phyloP scores from a whole-genome alignment of 2,888 invertebrate species.

The Meiosimyza decipiens region DNA sequence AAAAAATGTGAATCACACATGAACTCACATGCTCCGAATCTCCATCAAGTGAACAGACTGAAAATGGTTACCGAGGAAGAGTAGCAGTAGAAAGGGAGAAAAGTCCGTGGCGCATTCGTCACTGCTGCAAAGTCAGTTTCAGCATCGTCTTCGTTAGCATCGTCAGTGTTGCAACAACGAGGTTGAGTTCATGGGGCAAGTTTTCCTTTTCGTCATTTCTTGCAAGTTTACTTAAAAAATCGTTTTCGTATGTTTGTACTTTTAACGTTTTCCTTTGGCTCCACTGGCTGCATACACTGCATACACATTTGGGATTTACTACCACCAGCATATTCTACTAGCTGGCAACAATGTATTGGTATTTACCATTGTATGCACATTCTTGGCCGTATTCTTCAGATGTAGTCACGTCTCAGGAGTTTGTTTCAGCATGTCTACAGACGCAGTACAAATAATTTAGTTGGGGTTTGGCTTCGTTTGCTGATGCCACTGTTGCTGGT shows the following conservation, averaged over 20 bases:
- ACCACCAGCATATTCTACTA: not conserved
- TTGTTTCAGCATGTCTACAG: constrained; percentile 15
- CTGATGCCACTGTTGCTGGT: too few species aligned
- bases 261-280: not conserved
- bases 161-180: not conserved
- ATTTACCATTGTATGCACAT: constrained; percentile 23
- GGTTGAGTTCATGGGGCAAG: not conserved
- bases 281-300: too few species aligned
- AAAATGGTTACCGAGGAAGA: not conserved
- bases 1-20: constrained; percentile 7
- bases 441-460: constrained; percentile 28
- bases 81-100: not conserved
- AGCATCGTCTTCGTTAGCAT: too few species aligned
- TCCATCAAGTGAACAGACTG: constrained; percentile 2
- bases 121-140: not conserved
- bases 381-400: constrained; percentile 5
- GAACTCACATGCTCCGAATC: not conserved
- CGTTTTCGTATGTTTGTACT: constrained; percentile 3
- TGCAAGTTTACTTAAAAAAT: constrained; percentile 11
- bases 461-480: not conserved
- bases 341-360: not conserved
- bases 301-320: too few species aligned
- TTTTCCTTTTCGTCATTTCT: not conserved
- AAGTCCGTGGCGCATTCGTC: constrained; percentile 17
- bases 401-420: constrained; percentile 31